Evolutionary conservation across 2,888 invertebrate species (phyloP), one percentile per base, ranked within the genome.

Genomic region (Thecophora atra): DNA sequence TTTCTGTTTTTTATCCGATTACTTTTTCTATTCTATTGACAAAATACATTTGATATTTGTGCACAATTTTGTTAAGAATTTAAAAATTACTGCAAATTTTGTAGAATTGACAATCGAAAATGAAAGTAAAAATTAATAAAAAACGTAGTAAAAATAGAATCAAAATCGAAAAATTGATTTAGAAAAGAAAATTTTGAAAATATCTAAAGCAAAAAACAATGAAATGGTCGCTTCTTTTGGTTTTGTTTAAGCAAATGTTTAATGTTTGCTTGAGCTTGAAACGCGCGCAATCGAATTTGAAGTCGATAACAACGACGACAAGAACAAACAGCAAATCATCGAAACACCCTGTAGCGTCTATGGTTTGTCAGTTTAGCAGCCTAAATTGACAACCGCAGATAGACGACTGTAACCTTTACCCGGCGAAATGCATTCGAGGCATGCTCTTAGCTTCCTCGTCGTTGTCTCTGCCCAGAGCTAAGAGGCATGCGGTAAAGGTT

Each of bases 381-480:
- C 70, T 63, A 62, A 70, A 70, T 52, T 63, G 62, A 62, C 63
- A 63, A 51, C 62, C 51, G 51, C 62, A 70, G 63, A 52, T 21
- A 69, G 58, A 69, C 24, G 28, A 26, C n/a, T 47, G 8, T 19
- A 52, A 70, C 78, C 82, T 84, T 83, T 83, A 82, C 81, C 81
- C 64, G n/a, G n/a, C n/a, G 66, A 62, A 65, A 13, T 21, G 7
- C 65, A 76, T 77, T 66, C 63, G 66, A 70, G 72, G 77, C 84
- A 83, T 81, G 85, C 82, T 83, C 85, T 85, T 81, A 82, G 84
- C 83, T 82, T 77, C 77, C 77, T 77, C 80, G 83, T 85, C 84
- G 85, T 85, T 85, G 80, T 77, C 79, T 81, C 85, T 85, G 84
- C 84, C 84, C 84, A 84, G 84, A 83, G 81, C 84, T 84, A 84